phyloP scores from a whole-genome alignment of 1,140 invertebrate species.

The Bombus huntii region DNA sequence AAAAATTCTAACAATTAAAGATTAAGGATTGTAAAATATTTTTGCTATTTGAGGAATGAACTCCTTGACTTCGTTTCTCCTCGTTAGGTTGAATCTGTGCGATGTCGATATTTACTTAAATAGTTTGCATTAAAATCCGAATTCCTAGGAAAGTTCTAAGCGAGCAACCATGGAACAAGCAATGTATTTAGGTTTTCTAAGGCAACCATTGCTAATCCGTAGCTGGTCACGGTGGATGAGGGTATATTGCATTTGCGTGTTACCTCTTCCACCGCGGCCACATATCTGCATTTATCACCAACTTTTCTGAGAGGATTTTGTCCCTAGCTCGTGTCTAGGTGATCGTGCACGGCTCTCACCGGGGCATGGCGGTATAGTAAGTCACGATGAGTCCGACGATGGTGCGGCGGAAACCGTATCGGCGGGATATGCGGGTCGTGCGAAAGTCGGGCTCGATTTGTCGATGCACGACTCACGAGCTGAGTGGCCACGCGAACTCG shows the following conservation, averaged over 20 bases:
- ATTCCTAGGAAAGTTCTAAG: background rate
- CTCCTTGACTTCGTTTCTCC: background rate
- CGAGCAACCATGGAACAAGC: background rate
- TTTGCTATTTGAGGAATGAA: too few relatives aligned
- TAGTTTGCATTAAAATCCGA: background rate
- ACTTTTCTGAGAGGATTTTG: constrained; percentile 55
- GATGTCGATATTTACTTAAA: background rate
- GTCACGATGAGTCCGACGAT: constrained; percentile 56
- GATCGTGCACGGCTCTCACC: constrained; percentile 43
- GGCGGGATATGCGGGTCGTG: constrained; percentile 60
- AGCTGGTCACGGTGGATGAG: constrained; percentile 8
- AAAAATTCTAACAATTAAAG: too few relatives aligned
- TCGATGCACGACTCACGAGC: constrained; percentile 57
- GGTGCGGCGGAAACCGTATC: constrained; percentile 39
- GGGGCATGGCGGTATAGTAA: constrained; percentile 49
- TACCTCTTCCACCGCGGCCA: constrained; percentile 35
- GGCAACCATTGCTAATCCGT: constrained; percentile 7
- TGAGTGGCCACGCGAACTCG: constrained; percentile 19
- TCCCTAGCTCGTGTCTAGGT: constrained; percentile 43
- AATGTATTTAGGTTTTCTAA: constrained; percentile 6
- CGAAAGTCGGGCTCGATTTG: constrained; percentile 67
- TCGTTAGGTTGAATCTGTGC: background rate
- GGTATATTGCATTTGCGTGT: constrained; percentile 69
- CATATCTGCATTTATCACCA: constrained; percentile 69
- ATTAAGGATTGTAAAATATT: too few relatives aligned